phyloP scores from a whole-genome alignment of 1,140 invertebrate species.

The Harpegnathos saltator region DNA sequence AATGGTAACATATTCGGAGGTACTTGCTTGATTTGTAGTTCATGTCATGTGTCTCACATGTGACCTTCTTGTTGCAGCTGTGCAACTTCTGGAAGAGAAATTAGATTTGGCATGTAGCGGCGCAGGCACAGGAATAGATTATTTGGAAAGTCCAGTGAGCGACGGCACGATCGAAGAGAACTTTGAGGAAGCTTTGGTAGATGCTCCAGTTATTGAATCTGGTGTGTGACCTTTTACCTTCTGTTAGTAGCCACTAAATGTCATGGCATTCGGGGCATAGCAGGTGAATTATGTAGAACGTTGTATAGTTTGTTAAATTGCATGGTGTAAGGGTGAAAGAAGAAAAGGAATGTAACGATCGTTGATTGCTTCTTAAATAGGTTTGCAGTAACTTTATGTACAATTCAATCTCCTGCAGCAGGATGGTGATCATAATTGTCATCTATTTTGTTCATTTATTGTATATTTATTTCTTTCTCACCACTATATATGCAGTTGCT shows the following conservation, averaged over 20 bases:
- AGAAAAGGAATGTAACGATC: slow-evolving; percentile 46
- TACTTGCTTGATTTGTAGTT: neutral
- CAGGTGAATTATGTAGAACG: slow-evolving; percentile 76
- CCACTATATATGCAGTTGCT: slow-evolving; percentile 2
- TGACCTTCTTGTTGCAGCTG: slow-evolving; percentile 75
- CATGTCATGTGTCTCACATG: slow-evolving; percentile 10
- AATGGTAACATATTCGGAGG: slow-evolving; percentile 76
- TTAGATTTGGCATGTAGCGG: slow-evolving; percentile 83
- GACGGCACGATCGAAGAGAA: slow-evolving; percentile 97
- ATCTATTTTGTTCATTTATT: slow-evolving; percentile 1
- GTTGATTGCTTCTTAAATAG: slow-evolving; percentile 37
- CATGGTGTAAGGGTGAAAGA: slow-evolving; percentile 68
- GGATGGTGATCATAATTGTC: neutral
- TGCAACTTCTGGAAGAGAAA: slow-evolving; percentile 87
- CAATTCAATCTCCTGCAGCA: neutral
- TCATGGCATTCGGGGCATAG: slow-evolving; percentile 77
- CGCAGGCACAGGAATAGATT: slow-evolving; percentile 86
- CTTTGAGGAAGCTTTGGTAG: slow-evolving; percentile 95
- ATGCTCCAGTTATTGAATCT: slow-evolving; percentile 87
- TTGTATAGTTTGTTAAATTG: slow-evolving; percentile 75
- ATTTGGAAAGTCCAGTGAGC: slow-evolving; percentile 92
- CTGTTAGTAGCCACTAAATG: slow-evolving; percentile 77
- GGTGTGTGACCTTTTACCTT: slow-evolving; percentile 84
- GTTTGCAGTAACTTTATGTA: slow-evolving; percentile 29
- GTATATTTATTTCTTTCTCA: neutral